Evolutionary conservation across 2,888 invertebrate species (phyloP), one percentile per base, ranked within the genome.

Genomic region (Ichneumon xanthorius): DNA sequence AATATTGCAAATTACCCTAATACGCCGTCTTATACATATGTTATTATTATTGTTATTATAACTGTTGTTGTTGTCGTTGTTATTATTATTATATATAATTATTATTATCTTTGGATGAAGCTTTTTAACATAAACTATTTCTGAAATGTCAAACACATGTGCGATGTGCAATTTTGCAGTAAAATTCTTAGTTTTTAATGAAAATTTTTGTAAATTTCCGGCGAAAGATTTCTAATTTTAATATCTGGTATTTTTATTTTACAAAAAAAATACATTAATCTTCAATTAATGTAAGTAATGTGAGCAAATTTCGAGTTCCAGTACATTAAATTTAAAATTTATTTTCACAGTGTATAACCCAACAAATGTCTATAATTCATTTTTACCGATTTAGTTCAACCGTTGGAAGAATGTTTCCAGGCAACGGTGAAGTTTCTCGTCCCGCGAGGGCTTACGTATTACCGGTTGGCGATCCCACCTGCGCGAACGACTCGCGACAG

Each of bases 391-490:
- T 4, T 1, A 26, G 22, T 26, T 58, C 14, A 26, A 26, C 26
- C 22, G 4, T 22, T 58, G 4, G 11, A 58, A 22, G 9, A 22
- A 58, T 14, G 45, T 58, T 58, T 58, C 58, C 11, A 58, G 14
- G 26, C 26, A 26, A 58, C 58, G 22, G 58, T 58, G 11, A 26
- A 22, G 58, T 26, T 11, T 58, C 22, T 26, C 58, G 58, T 26
- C 3, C 11, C 26, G 11, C 22, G 11, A 22, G 58, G 58, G 45
- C 16, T 1, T 37, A 65, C 26, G 37, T 53, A 22, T 67, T 70
- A 53, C 30, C 61, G 72, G 50, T 77, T 50, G 77, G 68, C 71
- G 40, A 68, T 55, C 45, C 70, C 68, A 81, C 73, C 81, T 73
- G 77, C 77, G 68, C 50, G 45, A 78, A 48, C 16, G 19, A 55